Percentiles rank a stretch among this genome's conserved stretches.
These are phyloP conservation scores for Aleadryas rufinucha DNA, from an alignment of 2,113 vertebrate genomes.

Conservation along the genomic window DNA sequence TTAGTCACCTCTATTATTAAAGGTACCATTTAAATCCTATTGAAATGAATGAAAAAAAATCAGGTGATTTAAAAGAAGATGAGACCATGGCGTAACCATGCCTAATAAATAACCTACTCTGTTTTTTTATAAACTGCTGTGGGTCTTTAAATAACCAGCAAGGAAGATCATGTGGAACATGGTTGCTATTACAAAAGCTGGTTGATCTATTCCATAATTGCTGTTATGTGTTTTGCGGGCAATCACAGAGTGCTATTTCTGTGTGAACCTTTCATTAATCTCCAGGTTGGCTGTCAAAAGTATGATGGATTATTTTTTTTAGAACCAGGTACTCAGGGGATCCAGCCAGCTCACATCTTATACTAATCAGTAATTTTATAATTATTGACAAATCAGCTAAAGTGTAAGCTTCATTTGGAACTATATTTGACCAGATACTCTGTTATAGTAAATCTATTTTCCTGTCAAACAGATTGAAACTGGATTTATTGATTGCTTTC, in stretches of 20 bases:
- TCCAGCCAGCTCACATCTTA: not conserved
- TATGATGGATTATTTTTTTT: conserved; percentile 43
- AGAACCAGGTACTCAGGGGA: not conserved
- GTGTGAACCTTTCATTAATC: conserved; percentile 70
- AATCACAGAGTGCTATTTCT: conserved; percentile 52
- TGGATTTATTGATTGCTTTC: not conserved
- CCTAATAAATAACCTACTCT: not conserved
- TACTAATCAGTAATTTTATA: not conserved
- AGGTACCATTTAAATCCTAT: not conserved
- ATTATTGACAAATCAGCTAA: conserved; percentile 24
- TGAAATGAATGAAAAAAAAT: not conserved
- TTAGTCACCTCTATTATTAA: not conserved
- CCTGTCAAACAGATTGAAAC: not conserved
- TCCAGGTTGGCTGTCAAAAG: conserved; percentile 69
- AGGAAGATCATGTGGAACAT: conserved; percentile 32
- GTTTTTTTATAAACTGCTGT: not conserved
- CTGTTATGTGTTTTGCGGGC: conserved; percentile 39
- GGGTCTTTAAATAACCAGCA: not conserved
- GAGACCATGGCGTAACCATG: not conserved
- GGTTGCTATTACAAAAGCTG: conserved; percentile 55
- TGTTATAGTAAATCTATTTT: not conserved
- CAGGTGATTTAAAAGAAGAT: not conserved
- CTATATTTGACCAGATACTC: not conserved
- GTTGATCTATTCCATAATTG: conserved; percentile 31
- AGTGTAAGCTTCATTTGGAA: not conserved